Base-by-base conservation (phyloP, 2,888 invertebrate species). In the Drosophila prostipennis region DNA sequence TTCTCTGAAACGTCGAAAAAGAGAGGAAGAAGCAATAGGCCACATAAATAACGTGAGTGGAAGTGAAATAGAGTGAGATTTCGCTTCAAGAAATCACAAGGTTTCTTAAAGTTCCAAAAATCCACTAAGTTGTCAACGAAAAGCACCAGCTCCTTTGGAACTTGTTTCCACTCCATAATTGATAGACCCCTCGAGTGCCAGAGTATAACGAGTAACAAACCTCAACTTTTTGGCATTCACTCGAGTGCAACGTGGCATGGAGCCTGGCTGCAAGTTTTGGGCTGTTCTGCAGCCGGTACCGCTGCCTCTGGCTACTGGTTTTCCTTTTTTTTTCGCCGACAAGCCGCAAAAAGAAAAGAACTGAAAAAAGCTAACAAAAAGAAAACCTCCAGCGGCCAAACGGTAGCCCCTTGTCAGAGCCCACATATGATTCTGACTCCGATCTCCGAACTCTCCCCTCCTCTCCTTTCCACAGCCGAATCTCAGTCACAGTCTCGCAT, bases 171-270 rank as follows among this genome's bases (percentile, higher is more conserved):
- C n/a, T 14, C 43, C 67, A 53, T 65, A 67, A 54, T 65, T 65
- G 64, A 58, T 70, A 58, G 67, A 55, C 65, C 49, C 65, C 48
- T 43, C 34, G 26, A 58, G 64, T 32, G 48, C 52, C 45, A 70
- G 80, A 67, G 83, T 70, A 82, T 80, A 42, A 26, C 43, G 40
- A 55, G 63, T 51, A 54, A 60, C 74, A 60, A 67, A 64, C 61
- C 49, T 77, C 72, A 74, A 75, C 72, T 72, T 75, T 67, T 65
- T 63, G 57, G 74, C 51, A 61, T 61, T 74, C 80, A 82, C 68
- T 86, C 78, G 76, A 80, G 76, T 80, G 80, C 80, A 86, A 83
- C 84, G 86, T 80, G 83, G 83, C 83, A 69, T 69, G 72, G 57
- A 74, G 74, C 54, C 36, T 34, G 52, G 63, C 61, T 72, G 72